Base-by-base conservation (phyloP, 2,797 vertebrate species). In the Merluccius polli region DNA sequence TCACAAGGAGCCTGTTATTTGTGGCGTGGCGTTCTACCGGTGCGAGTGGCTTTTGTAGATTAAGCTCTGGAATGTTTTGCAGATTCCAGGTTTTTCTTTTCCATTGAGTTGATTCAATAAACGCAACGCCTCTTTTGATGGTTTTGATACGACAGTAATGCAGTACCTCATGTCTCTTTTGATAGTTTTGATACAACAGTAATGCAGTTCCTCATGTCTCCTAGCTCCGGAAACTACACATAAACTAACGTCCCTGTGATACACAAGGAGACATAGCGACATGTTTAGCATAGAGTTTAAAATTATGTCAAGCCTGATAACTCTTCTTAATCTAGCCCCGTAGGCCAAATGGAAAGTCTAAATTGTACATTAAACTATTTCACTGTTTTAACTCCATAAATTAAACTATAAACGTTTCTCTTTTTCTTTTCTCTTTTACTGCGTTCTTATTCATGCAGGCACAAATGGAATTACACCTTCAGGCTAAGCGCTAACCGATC, bases 401-500 rank as follows among this genome's bases (percentile, higher is more conserved):
- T 85, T 85, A 84, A 35, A 75, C 52, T 18, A 35, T 27, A 71
- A 88, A 85, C 79, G 69, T 72, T 80, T 82, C 68, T 76, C 79
- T 63, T n/a, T 63, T 63, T 2, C 4, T 63, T n/a, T 5, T 18
- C 21, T n/a, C 41, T 44, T n/a, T 36, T 7, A 12, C 73, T 36
- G 59, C 72, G 73, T 65, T 83, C 75, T 89, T 73, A 80, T 83
- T n/a, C 72, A 15, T 38, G 80, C 74, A 89, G 85, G 89, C 90
- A 92, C 89, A 88, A 90, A 71, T 82, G 91, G 91, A 90, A 92
- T 91, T 89, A 78, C 88, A 90, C 89, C 91, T 90, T 80, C 72
- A 86, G 89, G 90, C 86, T 79, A 87, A 89, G 72, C 10, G 52
- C 78, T 76, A 24, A 82, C 31, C 36, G 7, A 73, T 84, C 83